Conservation (phyloP, 2,113 vertebrate species). For the Festucalex cinctus region DNA sequence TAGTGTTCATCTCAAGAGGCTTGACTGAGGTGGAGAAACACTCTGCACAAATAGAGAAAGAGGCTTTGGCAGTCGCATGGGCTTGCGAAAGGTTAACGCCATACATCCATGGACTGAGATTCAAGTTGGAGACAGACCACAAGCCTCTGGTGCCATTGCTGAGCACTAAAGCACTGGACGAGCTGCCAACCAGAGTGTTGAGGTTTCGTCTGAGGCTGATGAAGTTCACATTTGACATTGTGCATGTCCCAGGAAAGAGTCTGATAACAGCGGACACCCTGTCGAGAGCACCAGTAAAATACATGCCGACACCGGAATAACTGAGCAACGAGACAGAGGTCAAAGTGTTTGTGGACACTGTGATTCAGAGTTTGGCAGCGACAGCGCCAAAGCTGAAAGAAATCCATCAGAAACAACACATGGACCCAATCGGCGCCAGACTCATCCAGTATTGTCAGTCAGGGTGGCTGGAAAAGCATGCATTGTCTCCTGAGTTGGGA, state of each 20-base stretch:
- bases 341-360: slow-evolving; percentile 25
- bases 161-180: not conserved
- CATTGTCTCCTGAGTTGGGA: no score
- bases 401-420: not conserved
- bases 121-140: slow-evolving; percentile 2
- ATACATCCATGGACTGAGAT: not conserved
- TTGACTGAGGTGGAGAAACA: not conserved
- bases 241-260: not conserved
- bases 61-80: not conserved
- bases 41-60: not conserved
- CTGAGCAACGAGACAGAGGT: slow-evolving; percentile 1
- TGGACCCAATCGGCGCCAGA: no score
- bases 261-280: slow-evolving; percentile 5
- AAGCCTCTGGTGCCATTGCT: slow-evolving; percentile 1
- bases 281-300: not conserved
- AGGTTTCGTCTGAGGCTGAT: not conserved
- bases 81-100: not conserved
- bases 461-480: no score
- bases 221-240: not conserved
- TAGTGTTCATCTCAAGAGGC: not conserved
- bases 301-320: not conserved
- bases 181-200: not conserved
- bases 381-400: not conserved
- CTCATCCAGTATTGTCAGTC: no score
- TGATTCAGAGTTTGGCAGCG: slow-evolving; percentile 7